phyloP scores from a whole-genome alignment of 2,888 invertebrate genomes.

The Tenthredo scrophulariae region DNA sequence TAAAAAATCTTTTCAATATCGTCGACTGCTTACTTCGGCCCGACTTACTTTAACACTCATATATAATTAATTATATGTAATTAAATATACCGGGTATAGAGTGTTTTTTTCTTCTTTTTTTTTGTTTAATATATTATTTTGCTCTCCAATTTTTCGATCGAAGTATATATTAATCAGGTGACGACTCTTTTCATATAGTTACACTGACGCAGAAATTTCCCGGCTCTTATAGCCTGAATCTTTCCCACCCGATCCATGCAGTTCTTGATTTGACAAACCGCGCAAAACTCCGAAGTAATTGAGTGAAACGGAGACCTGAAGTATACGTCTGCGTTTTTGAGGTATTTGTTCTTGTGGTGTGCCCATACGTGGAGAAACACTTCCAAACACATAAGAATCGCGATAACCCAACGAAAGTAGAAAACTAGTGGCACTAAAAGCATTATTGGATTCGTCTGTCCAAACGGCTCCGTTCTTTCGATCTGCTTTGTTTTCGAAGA shows the following conservation, averaged over 20 bases:
- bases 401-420: slow-evolving; percentile 76
- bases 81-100: no score
- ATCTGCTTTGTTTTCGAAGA: slow-evolving; percentile 65
- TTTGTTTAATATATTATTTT: neutral
- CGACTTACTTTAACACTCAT: neutral
- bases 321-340: slow-evolving; percentile 81
- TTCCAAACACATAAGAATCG: slow-evolving; percentile 79
- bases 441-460: slow-evolving; percentile 71
- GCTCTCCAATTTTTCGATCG: neutral
- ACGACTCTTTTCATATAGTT: slow-evolving; percentile 74
- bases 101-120: neutral
- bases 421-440: slow-evolving; percentile 70
- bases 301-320: slow-evolving; percentile 87
- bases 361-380: slow-evolving; percentile 84
- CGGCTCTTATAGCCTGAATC: slow-evolving; percentile 83
- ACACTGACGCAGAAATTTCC: slow-evolving; percentile 71
- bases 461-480: slow-evolving; percentile 67
- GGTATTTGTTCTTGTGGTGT: slow-evolving; percentile 84
- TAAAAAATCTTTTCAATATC: neutral
- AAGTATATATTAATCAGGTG: slow-evolving; percentile 61
- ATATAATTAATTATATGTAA: no score
- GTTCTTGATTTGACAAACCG: slow-evolving; percentile 83
- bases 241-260: slow-evolving; percentile 83
- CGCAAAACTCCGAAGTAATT: slow-evolving; percentile 85
- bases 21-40: neutral